phyloP scores from a whole-genome alignment of 2,797 vertebrate species.

The Stomatorhinus walkeri region DNA sequence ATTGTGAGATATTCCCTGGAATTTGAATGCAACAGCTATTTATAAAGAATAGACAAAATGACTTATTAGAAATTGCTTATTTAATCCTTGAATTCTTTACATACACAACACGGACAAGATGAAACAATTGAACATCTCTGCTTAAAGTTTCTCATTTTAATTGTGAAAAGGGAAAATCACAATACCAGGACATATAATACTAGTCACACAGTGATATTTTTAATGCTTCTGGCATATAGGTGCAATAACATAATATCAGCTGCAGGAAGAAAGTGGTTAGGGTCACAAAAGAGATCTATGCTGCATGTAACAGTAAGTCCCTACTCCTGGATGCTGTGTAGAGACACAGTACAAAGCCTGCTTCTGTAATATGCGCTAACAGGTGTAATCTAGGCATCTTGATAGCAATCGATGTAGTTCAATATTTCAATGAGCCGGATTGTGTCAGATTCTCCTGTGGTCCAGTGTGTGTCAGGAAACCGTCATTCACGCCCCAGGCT shows the following conservation, averaged over 20 bases:
- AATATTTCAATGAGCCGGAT: constrained; percentile 12
- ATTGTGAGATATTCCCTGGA: background rate
- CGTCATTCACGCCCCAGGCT: background rate
- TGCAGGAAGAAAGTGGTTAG: background rate
- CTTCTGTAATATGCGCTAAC: background rate
- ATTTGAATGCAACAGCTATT: background rate
- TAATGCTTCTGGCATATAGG: background rate
- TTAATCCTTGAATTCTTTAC: background rate
- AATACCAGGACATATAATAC: background rate
- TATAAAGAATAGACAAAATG: background rate
- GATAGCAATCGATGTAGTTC: constrained; percentile 14
- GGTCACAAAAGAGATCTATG: background rate
- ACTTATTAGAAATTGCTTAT: background rate
- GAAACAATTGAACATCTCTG: background rate
- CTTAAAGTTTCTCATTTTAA: background rate
- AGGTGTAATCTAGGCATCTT: constrained; percentile 7
- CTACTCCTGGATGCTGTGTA: background rate
- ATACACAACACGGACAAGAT: background rate
- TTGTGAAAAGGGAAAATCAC: background rate
- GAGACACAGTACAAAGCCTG: background rate
- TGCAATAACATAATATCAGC: background rate
- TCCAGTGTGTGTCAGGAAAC: constrained; percentile 2
- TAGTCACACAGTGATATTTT: background rate
- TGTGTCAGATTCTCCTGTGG: background rate
- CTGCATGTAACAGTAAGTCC: background rate